phyloP scores from a whole-genome alignment of 92 coral and sea anemone species.

The Anthopleura xanthogrammica region DNA sequence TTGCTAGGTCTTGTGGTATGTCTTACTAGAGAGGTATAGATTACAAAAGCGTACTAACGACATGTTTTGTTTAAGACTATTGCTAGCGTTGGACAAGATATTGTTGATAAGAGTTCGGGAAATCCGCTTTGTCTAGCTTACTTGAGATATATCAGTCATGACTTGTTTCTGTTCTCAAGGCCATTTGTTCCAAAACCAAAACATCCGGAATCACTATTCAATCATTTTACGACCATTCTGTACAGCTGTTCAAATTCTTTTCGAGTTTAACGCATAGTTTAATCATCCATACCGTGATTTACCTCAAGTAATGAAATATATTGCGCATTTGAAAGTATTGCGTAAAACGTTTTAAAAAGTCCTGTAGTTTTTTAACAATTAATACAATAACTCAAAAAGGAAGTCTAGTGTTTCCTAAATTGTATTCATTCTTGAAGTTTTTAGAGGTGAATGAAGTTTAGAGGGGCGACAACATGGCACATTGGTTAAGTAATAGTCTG shows the following conservation, averaged over 20 bases:
- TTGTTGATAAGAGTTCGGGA: conserved; percentile 7
- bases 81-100: conserved; percentile 16
- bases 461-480: background rate
- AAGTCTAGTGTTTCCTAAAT: background rate
- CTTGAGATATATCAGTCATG: conserved; percentile 3
- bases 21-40: conserved; percentile 6
- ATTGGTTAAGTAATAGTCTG: background rate
- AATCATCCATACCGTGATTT: background rate
- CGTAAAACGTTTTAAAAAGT: background rate
- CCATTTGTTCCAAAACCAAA: conserved; percentile 1
- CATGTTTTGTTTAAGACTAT: conserved; percentile 20
- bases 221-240: background rate
- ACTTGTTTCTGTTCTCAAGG: background rate
- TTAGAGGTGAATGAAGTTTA: background rate
- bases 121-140: conserved; percentile 4
- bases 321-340: background rate
- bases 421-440: background rate
- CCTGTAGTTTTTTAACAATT: background rate
- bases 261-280: background rate
- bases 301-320: background rate
- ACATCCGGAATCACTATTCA: background rate
- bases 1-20: background rate
- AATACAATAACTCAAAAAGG: background rate
- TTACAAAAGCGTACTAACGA: conserved; percentile 14
- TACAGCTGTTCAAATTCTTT: background rate